These are phyloP conservation scores for Carassius gibelio DNA, from an alignment of 2,113 vertebrate genomes.

Conservation along the genomic window DNA sequence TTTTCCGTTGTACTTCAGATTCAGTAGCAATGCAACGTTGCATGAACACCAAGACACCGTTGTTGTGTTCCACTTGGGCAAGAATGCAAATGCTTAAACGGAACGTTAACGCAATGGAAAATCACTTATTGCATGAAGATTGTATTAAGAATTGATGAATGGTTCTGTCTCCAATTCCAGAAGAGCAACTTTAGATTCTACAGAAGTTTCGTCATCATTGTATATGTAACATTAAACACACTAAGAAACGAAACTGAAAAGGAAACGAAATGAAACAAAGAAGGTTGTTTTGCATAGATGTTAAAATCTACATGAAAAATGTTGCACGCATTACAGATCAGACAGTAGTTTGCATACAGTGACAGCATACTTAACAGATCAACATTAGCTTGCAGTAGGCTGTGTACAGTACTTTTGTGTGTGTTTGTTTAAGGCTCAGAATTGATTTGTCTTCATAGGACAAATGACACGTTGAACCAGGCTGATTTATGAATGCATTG, in stretches of 20 bases:
- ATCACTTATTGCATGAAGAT: neutral
- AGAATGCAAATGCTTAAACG: neutral
- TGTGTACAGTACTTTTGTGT: neutral
- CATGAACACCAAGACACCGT: neutral
- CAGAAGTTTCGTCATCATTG: neutral
- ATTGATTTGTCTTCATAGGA: neutral
- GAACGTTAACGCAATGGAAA: neutral
- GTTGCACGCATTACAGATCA: neutral
- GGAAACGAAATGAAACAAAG: neutral
- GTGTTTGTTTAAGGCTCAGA: slow-evolving; percentile 24
- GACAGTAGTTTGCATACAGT: neutral
- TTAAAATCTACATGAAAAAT: neutral
- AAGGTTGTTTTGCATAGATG: neutral
- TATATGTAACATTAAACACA: neutral
- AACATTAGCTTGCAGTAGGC: neutral
- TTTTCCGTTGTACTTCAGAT: neutral
- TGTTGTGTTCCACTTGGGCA: too few species aligned
- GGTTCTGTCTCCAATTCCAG: neutral
- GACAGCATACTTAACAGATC: neutral
- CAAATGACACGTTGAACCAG: neutral
- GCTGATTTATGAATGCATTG: slow-evolving; percentile 12
- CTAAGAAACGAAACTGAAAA: neutral
- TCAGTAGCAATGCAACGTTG: neutral
- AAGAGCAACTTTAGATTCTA: neutral
- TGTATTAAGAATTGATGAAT: neutral